phyloP scores from a whole-genome alignment of 1,140 invertebrate species.

The Battus philenor region DNA sequence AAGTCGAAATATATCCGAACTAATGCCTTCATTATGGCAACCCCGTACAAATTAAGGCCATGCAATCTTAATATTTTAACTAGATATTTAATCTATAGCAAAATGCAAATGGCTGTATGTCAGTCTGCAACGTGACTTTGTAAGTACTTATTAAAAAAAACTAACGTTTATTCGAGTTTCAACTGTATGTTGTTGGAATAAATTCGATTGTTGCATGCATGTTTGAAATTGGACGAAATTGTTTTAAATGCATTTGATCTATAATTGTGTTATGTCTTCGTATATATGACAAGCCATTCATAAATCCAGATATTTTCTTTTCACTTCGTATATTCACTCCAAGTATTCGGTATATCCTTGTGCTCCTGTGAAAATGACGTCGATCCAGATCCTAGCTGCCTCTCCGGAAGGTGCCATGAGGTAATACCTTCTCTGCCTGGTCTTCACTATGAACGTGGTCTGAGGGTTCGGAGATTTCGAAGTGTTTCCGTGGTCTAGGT shows the following conservation, averaged over 20 bases:
- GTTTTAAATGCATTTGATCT: slow-evolving; percentile 14
- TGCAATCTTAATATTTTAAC: too few relatives aligned
- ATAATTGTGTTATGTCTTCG: too few relatives aligned
- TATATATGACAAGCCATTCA: too few relatives aligned
- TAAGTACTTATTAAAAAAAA: slow-evolving; percentile 10
- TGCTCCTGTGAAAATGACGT: slow-evolving; percentile 84
- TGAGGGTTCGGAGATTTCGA: slow-evolving; percentile 93
- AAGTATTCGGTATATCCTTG: slow-evolving; percentile 72
- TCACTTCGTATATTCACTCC: slow-evolving; percentile 41
- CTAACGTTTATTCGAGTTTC: slow-evolving; percentile 5
- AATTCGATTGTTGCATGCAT: background rate
- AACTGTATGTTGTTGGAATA: background rate
- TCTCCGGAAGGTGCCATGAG: slow-evolving; percentile 95
- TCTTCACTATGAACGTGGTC: slow-evolving; percentile 97
- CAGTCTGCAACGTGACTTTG: background rate
- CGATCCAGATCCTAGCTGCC: slow-evolving; percentile 97
- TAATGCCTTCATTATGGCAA: slow-evolving; percentile 3
- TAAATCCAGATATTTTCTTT: too few relatives aligned
- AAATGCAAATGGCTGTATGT: background rate
- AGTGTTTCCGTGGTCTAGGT: slow-evolving; percentile 95
- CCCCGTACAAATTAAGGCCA: background rate
- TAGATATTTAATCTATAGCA: background rate
- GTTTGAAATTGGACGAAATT: slow-evolving; percentile 11
- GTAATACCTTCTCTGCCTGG: slow-evolving; percentile 91
- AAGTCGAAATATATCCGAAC: background rate